Evolutionary conservation across 2,113 vertebrate species (phyloP), one percentile per base, ranked within the genome.

Genomic region (Calidris pygmaea): DNA sequence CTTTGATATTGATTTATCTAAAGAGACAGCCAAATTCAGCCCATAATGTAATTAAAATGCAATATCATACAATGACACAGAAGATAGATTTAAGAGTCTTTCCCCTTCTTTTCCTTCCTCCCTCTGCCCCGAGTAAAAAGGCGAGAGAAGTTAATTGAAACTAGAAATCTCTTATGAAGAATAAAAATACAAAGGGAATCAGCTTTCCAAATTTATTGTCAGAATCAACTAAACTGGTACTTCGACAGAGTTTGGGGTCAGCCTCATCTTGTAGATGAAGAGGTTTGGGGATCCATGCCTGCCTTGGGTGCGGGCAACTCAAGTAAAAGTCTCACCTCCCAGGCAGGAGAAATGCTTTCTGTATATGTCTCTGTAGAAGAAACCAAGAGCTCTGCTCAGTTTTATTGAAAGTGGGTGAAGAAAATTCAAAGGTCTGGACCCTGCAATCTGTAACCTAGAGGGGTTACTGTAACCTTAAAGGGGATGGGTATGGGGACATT

Each of bases 1-100:
- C 73, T 89, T 97, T 97, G 84, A 93, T 95, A 93, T 60, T 96
- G 60, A 92, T 95, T 60, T 89, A 90, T 96, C 90, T 93, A 81
- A 81, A 92, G 71, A 88, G 87, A 63, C 85, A 87, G 85, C 85
- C 90, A 93, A 85, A 96, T 87, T 93, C 85, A 90, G 32, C 72
- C 76, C 53, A 53, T 81, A 90, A 70, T 82, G 85, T 96, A 96
- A 96, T 96, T 96, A 93, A 96, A 95, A 96, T 91, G 95, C 85
- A 90, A 23, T 97, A 82, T 93, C 58, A n/a, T 93, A 62, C 90
- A 93, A 93, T 95, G 76, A 91, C 78, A 87, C 75, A 85, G 79
- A 88, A 66, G 53, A 77, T 4, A 70, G 85, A 91, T 90, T 95
- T 78, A 39, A 92, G 70, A 71, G n/a, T 59, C 45, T 85, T 84